phyloP scores from a whole-genome alignment of 2,797 vertebrate species.

The Petrocephalus schoutedeni region DNA sequence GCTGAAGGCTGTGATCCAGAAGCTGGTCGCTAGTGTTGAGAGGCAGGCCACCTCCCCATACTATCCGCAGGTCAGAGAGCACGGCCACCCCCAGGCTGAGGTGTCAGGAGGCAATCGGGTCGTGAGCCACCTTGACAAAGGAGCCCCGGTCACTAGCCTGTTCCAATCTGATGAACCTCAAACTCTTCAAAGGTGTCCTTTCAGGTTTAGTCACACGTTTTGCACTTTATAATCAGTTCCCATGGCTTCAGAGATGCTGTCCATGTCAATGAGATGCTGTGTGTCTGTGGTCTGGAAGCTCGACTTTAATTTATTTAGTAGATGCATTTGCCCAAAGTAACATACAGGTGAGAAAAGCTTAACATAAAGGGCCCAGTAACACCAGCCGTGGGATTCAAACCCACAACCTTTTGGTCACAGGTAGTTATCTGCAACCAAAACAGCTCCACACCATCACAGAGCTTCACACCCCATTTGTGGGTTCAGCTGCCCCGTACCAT shows the following conservation, averaged over 20 bases:
- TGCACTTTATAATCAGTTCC: neutral
- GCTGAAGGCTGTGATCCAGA: neutral
- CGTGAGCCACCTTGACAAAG: neutral
- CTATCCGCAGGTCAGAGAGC: neutral
- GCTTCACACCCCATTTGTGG: neutral
- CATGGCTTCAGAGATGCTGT: neutral
- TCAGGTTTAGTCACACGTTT: neutral
- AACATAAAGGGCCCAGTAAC: too few species aligned
- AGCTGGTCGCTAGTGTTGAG: neutral
- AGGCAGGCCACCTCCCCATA: neutral
- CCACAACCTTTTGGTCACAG: neutral
- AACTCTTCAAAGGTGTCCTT: neutral
- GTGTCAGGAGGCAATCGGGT: neutral
- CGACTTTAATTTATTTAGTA: neutral
- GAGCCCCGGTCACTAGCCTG: neutral
- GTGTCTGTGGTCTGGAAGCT: neutral
- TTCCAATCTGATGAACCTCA: neutral
- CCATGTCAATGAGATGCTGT: neutral
- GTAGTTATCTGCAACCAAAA: neutral
- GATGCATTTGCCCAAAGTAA: neutral
- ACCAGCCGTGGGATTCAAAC: neutral
- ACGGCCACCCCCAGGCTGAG: neutral
- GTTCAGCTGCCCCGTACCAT: neutral
- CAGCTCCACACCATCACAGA: neutral
- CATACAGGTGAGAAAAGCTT: neutral